Evolutionary conservation across 2,888 invertebrate genomes (phyloP).

Genomic region (Candidula unifasciata): DNA sequence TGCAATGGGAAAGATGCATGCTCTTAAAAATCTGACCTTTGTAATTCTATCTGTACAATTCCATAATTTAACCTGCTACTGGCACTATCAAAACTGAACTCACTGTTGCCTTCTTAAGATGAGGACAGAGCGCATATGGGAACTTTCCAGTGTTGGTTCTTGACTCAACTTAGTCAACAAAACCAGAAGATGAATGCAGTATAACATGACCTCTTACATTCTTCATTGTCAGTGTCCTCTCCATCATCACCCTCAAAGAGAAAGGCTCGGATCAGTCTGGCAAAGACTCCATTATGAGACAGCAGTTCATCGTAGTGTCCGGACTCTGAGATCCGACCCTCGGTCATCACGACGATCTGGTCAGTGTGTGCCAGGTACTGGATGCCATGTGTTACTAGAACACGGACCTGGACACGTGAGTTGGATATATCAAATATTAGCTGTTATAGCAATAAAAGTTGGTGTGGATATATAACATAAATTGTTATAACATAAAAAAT

Average conservation of each 20-base stretch:
- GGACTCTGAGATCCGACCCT: constrained; percentile 91
- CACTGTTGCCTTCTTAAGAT: too few relatives aligned
- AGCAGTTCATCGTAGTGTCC: constrained; percentile 94
- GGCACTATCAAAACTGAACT: too few relatives aligned
- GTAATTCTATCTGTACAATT: too few relatives aligned
- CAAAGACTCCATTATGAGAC: constrained; percentile 84
- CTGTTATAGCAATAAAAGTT: too few relatives aligned
- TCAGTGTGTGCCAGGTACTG: constrained; percentile 93
- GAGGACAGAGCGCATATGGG: too few relatives aligned
- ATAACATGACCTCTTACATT: constrained; percentile 45
- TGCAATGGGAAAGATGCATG: too few relatives aligned
- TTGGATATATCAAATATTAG: background rate
- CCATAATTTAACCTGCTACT: too few relatives aligned
- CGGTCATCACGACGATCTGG: constrained; percentile 90
- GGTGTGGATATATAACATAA: background rate
- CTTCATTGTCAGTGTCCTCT: constrained; percentile 71
- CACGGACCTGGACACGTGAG: constrained; percentile 83
- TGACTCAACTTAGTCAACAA: too few relatives aligned
- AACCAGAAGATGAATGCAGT: too few relatives aligned
- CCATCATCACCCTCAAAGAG: constrained; percentile 74
- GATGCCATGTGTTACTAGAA: constrained; percentile 96
- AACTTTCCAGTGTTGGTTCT: too few relatives aligned
- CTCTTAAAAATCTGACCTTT: too few relatives aligned
- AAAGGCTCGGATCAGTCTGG: constrained; percentile 80
- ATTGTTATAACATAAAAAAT: background rate